phyloP scores from a whole-genome alignment of 2,888 invertebrate species.

The Oasisia sp. region DNA sequence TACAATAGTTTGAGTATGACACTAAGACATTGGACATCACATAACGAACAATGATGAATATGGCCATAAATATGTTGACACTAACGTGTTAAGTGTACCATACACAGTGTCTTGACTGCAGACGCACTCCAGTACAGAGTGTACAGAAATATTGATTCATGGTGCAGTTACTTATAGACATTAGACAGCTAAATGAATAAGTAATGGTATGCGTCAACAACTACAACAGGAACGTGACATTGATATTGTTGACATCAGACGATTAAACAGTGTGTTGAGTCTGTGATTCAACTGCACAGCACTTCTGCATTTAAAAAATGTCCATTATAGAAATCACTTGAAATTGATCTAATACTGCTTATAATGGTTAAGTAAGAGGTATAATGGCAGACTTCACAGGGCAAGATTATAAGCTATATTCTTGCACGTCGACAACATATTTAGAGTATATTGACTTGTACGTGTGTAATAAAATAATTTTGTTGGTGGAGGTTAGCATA shows the following conservation, averaged over 20 bases:
- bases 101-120: too few relatives aligned
- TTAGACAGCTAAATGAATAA: neutral
- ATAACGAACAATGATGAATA: too few relatives aligned
- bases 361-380: too few relatives aligned
- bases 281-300: neutral
- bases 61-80: neutral
- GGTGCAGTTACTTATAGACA: neutral
- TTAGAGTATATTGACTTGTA: too few relatives aligned
- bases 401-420: too few relatives aligned
- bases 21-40: too few relatives aligned
- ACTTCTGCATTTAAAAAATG: neutral
- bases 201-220: neutral
- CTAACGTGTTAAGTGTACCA: neutral
- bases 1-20: too few relatives aligned
- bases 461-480: too few relatives aligned
- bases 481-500: too few relatives aligned
- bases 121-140: too few relatives aligned
- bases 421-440: too few relatives aligned
- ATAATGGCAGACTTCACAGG: too few relatives aligned
- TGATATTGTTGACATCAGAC: neutral
- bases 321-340: neutral
- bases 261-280: neutral
- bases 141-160: neutral
- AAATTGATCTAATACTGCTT: neutral
- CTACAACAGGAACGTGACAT: neutral